Evolutionary conservation across 2,888 invertebrate species (phyloP).

Genomic region (Ochropacha duplaris): DNA sequence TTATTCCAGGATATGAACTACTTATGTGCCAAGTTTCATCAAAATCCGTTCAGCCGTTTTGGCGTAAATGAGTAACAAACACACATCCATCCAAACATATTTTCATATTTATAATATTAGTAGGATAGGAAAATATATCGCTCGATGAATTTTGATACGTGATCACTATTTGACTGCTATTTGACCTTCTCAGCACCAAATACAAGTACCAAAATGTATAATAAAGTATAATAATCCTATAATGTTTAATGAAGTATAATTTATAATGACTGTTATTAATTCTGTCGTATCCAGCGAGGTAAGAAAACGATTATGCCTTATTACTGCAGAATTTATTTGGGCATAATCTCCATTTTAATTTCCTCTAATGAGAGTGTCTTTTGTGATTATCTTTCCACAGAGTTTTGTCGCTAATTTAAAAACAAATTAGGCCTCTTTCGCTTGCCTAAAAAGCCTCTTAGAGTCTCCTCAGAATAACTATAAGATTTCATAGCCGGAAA

Average conservation of each 20-base stretch:
- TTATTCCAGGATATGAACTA: too few species aligned
- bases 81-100: too few species aligned
- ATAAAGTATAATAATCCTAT: neutral
- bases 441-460: neutral
- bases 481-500: neutral
- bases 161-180: neutral
- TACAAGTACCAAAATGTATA: neutral
- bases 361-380: constrained; percentile 23
- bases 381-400: constrained; percentile 19
- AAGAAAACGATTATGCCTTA: constrained; percentile 25
- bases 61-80: too few species aligned
- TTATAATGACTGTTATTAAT: neutral
- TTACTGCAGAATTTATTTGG: constrained; percentile 29
- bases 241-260: neutral
- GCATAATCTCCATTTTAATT: constrained; percentile 29
- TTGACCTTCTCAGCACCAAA: neutral
- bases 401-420: constrained; percentile 6
- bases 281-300: constrained; percentile 3
- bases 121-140: too few species aligned
- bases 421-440: neutral
- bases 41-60: too few species aligned
- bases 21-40: too few species aligned
- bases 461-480: neutral
- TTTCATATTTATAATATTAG: too few species aligned
- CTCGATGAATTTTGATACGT: neutral